Evolutionary conservation across 1,140 invertebrate genomes (phyloP).

Genomic region (Bradynema listronoti): DNA sequence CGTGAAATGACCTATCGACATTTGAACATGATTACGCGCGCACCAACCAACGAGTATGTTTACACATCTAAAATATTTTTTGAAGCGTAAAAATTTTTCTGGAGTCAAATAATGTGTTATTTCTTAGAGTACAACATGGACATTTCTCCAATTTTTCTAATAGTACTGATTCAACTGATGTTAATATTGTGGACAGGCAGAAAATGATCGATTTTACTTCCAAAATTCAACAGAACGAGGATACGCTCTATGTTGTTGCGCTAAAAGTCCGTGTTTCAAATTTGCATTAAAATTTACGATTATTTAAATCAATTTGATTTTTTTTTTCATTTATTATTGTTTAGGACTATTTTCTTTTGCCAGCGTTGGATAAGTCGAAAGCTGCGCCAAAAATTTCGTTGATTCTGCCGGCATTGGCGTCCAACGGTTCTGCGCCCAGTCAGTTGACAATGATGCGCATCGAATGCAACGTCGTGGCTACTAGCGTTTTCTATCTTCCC

Average conservation of each 20-base stretch:
- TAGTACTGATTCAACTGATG: conserved; percentile 2
- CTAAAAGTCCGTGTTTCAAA: conserved; percentile 19
- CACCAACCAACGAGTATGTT: too few relatives aligned
- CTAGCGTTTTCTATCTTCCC: conserved; percentile 24
- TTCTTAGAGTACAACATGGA: too few relatives aligned
- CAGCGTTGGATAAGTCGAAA: conserved; percentile 16
- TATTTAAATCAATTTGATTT: not conserved
- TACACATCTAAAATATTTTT: too few relatives aligned
- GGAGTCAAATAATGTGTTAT: too few relatives aligned
- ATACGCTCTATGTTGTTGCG: conserved; percentile 33
- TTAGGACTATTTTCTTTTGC: conserved; percentile 35
- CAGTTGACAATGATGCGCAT: conserved; percentile 37
- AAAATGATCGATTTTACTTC: conserved; percentile 14
- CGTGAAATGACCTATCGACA: too few relatives aligned
- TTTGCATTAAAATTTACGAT: not conserved
- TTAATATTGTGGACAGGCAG: not conserved
- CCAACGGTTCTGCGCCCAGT: conserved; percentile 4
- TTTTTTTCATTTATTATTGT: not conserved
- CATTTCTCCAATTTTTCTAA: too few relatives aligned
- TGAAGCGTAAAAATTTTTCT: too few relatives aligned
- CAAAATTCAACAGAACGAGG: conserved; percentile 28
- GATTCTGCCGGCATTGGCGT: conserved; percentile 21
- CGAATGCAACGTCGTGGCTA: conserved; percentile 25
- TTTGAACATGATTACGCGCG: too few relatives aligned
- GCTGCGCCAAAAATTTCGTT: conserved; percentile 30